These are phyloP conservation scores for Sialis fuliginosa DNA, from an alignment of 2,888 invertebrate species.

Conservation along the genomic window DNA sequence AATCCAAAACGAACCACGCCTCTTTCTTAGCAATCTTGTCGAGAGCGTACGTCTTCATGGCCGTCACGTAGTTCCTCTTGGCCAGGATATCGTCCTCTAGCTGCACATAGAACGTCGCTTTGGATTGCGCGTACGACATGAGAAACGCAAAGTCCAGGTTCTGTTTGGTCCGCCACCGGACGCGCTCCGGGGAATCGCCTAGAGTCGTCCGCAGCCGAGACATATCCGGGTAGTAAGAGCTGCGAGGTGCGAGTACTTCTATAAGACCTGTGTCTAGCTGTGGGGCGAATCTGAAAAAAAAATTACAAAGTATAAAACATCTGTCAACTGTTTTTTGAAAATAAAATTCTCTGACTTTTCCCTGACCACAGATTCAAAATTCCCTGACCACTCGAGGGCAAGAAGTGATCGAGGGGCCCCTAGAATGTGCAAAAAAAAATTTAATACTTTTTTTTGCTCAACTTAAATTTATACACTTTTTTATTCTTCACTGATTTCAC, in stretches of 20 bases:
- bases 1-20: slow-evolving; percentile 84
- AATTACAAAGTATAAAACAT: neutral
- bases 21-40: slow-evolving; percentile 56
- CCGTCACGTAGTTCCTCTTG: slow-evolving; percentile 64
- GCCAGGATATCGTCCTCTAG: slow-evolving; percentile 89
- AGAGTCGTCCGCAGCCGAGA: slow-evolving; percentile 57
- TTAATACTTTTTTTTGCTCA: too few species aligned
- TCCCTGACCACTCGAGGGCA: too few species aligned
- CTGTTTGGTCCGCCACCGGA: slow-evolving; percentile 87
- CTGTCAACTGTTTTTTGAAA: too few species aligned
- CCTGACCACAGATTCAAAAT: too few species aligned
- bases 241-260: slow-evolving; percentile 74
- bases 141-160: slow-evolving; percentile 86
- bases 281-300: slow-evolving; percentile 44
- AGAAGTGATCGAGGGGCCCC: too few species aligned
- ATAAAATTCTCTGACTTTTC: too few species aligned
- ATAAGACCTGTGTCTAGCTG: slow-evolving; percentile 65
- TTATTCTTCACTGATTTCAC: too few species aligned
- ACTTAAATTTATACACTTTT: too few species aligned
- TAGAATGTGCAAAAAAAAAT: too few species aligned
- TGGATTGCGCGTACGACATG: slow-evolving; percentile 83
- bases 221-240: slow-evolving; percentile 77
- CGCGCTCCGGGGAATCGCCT: slow-evolving; percentile 71
- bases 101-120: slow-evolving; percentile 80
- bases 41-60: slow-evolving; percentile 68